phyloP scores from a whole-genome alignment of 1,140 invertebrate species.

The Drosophila bocqueti region DNA sequence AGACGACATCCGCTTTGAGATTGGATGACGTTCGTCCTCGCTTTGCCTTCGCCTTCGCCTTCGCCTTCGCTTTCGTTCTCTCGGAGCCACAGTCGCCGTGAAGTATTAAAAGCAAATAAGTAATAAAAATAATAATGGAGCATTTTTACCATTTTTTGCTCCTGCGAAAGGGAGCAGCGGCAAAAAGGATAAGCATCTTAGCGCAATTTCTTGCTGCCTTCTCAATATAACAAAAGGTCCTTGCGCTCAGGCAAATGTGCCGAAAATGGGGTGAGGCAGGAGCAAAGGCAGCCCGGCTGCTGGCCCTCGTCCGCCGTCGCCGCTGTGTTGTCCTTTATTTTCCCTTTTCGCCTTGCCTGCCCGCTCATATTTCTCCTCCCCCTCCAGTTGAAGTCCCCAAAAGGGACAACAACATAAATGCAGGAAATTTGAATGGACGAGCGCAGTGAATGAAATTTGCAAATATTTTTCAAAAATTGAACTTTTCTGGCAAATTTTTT shows the following conservation, averaged over 20 bases:
- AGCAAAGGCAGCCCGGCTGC: slow-evolving; percentile 56
- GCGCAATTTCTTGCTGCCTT: slow-evolving; percentile 81
- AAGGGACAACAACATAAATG: slow-evolving; percentile 79
- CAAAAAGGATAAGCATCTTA: slow-evolving; percentile 84
- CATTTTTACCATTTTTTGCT: slow-evolving; percentile 83
- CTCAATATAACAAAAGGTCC: slow-evolving; percentile 85
- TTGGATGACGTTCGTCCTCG: slow-evolving; percentile 76
- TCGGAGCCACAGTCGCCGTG: slow-evolving; percentile 55
- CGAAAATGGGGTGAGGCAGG: slow-evolving; percentile 52
- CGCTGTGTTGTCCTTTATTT: slow-evolving; percentile 80
- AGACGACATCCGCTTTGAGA: slow-evolving; percentile 83
- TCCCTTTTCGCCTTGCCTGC: slow-evolving; percentile 43
- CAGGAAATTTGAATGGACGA: slow-evolving; percentile 85
- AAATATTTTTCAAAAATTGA: slow-evolving; percentile 85
- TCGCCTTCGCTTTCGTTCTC: slow-evolving; percentile 25
- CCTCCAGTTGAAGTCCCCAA: slow-evolving; percentile 42
- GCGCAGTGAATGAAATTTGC: slow-evolving; percentile 84
- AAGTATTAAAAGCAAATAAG: slow-evolving; percentile 85
- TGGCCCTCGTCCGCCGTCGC: slow-evolving; percentile 56
- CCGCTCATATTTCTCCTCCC: slow-evolving; percentile 40
- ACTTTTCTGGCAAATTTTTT: slow-evolving; percentile 83
- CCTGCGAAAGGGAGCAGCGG: slow-evolving; percentile 61
- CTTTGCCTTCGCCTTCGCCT: neutral
- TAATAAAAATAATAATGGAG: slow-evolving; percentile 85
- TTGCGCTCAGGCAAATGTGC: slow-evolving; percentile 77